phyloP scores from a whole-genome alignment of 1,140 invertebrate genomes.

The Drosophila kurseongensis region DNA sequence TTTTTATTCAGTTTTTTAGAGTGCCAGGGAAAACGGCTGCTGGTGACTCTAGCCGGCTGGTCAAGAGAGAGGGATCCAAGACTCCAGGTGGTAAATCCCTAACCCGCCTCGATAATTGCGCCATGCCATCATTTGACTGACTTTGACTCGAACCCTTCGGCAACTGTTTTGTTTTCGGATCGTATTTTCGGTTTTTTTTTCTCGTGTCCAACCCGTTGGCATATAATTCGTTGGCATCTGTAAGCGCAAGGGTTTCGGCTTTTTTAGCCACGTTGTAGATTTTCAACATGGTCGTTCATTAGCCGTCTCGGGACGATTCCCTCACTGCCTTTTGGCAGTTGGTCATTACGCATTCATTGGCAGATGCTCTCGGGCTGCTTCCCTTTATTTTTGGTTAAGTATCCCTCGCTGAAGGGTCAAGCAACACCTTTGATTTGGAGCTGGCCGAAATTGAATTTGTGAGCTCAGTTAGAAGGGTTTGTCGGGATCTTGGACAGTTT shows the following conservation, averaged over 20 bases:
- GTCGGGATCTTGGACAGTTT: constrained; percentile 25
- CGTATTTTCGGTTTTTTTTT: constrained; percentile 25
- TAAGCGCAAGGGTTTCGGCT: constrained; percentile 60
- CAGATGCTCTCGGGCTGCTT: constrained; percentile 62
- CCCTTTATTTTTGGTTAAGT: constrained; percentile 31
- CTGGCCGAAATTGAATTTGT: constrained; percentile 38
- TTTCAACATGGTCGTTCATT: constrained; percentile 67
- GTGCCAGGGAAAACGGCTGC: constrained; percentile 42
- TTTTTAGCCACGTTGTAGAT: constrained; percentile 61
- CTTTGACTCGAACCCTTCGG: constrained; percentile 73
- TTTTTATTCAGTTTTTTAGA: constrained; percentile 1
- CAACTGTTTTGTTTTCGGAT: constrained; percentile 71
- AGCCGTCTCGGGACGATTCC: constrained; percentile 44
- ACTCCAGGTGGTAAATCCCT: constrained; percentile 77
- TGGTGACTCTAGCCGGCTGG: constrained; percentile 43
- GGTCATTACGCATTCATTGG: constrained; percentile 78
- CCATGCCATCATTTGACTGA: constrained; percentile 67
- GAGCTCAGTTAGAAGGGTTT: constrained; percentile 68
- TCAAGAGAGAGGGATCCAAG: constrained; percentile 44
- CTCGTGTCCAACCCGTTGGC: constrained; percentile 32
- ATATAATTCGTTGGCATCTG: constrained; percentile 71
- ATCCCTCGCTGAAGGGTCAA: constrained; percentile 69
- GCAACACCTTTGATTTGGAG: constrained; percentile 76
- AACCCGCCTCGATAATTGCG: constrained; percentile 69
- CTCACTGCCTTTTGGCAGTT: constrained; percentile 75